A percentile compares a stretch with the other conserved stretches of the same genome.
phyloP scores from a whole-genome alignment of 2,888 invertebrate species.

The Cerastis leucographa region DNA sequence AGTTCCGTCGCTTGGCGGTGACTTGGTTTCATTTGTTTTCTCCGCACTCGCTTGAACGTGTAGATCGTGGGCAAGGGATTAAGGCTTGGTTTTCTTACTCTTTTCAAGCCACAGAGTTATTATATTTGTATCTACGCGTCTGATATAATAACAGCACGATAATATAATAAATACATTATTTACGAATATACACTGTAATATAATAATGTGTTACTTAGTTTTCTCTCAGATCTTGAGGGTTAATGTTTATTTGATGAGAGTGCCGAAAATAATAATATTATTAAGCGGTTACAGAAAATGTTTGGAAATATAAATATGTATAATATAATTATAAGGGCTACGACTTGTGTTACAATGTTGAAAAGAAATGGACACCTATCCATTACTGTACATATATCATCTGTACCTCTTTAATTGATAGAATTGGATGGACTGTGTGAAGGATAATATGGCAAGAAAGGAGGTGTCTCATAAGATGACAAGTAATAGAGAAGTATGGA shows the following conservation, averaged over 20 bases:
- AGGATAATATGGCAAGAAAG: no score
- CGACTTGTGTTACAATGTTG: not conserved
- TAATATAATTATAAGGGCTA: not conserved
- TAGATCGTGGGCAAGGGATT: not conserved
- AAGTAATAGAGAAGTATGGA: no score
- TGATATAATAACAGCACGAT: slow-evolving; percentile 9
- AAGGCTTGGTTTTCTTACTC: not conserved
- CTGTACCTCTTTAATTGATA: not conserved
- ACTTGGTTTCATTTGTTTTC: not conserved
- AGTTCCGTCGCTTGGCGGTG: not conserved
- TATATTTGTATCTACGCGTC: not conserved
- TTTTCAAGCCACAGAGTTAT: not conserved
- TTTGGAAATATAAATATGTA: not conserved
- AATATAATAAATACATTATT: slow-evolving; percentile 11
- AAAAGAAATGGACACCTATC: not conserved
- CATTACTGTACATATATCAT: not conserved
- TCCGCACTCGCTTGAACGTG: not conserved
- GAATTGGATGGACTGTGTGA: no score
- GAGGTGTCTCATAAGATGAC: no score
- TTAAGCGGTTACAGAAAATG: not conserved
- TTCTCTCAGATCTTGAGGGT: not conserved
- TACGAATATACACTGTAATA: slow-evolving; percentile 3
- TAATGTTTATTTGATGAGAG: not conserved
- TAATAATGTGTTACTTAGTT: not conserved
- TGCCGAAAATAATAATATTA: slow-evolving; percentile 1